These are phyloP conservation scores for Pammene aurita DNA, from an alignment of 2,888 invertebrate genomes.

Conservation along the genomic window DNA sequence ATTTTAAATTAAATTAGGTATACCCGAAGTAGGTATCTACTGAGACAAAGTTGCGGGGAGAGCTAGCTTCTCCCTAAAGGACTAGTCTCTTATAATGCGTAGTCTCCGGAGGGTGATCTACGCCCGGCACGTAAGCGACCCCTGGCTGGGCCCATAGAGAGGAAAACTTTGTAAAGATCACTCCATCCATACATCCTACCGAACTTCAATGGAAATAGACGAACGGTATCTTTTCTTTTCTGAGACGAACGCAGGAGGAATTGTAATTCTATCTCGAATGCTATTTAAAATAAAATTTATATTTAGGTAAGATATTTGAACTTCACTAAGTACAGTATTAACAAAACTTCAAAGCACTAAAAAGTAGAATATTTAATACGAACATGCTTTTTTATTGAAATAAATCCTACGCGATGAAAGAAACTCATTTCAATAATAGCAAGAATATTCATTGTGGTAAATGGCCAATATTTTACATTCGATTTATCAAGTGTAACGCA, in stretches of 20 bases:
- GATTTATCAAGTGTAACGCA: neutral
- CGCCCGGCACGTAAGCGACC: constrained; percentile 28
- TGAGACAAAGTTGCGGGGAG: too few species aligned
- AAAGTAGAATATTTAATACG: neutral
- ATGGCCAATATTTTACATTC: too few species aligned
- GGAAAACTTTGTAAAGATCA: constrained; percentile 44
- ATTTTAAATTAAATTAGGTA: too few species aligned
- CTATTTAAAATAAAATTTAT: constrained; percentile 9
- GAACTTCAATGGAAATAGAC: constrained; percentile 39
- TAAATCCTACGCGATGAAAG: neutral
- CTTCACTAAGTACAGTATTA: neutral
- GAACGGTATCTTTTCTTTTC: constrained; percentile 27
- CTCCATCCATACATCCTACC: constrained; percentile 39
- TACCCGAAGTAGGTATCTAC: too few species aligned
- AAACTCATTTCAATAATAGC: neutral
- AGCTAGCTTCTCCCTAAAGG: too few species aligned
- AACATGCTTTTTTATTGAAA: neutral
- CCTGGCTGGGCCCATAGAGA: constrained; percentile 31
- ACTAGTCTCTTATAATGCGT: neutral
- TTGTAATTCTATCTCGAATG: constrained; percentile 31
- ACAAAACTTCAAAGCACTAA: neutral
- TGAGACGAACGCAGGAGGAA: constrained; percentile 24
- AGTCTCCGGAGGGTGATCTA: neutral
- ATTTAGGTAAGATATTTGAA: neutral
- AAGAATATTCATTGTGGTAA: neutral